Evolutionary conservation across 2,113 vertebrate genomes (phyloP).

Genomic region (Paramormyrops kingsleyae): DNA sequence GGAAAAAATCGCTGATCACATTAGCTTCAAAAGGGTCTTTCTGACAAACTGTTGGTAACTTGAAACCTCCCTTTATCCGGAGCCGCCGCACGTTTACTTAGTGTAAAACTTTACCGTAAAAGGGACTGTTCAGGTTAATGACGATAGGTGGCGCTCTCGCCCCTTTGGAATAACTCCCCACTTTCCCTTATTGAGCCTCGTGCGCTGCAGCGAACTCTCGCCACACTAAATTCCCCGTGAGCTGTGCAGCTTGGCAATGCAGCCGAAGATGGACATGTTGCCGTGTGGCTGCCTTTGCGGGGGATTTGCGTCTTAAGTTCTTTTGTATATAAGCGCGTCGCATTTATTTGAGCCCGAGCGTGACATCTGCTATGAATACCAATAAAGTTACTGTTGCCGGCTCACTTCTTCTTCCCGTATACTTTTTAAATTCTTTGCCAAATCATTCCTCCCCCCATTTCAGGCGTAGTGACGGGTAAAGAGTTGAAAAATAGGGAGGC

Average conservation of each 20-base stretch:
- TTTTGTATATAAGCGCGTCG: background rate
- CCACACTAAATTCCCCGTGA: conserved; percentile 9
- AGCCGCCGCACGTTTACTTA: background rate
- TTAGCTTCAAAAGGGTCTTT: background rate
- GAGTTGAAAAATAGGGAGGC: background rate
- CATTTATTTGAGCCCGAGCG: background rate
- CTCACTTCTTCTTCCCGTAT: background rate
- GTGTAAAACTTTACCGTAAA: background rate
- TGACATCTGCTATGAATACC: background rate
- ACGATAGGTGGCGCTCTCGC: background rate
- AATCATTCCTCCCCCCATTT: background rate
- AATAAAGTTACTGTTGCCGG: background rate
- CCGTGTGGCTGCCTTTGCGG: background rate
- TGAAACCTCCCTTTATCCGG: background rate
- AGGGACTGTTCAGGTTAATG: background rate
- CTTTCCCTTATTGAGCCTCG: conserved; percentile 3
- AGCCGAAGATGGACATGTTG: background rate
- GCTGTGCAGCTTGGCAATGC: background rate
- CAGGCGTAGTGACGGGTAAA: background rate
- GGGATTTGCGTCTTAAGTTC: background rate
- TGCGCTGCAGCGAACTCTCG: background rate
- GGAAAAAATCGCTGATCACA: background rate
- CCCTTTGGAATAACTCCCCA: background rate
- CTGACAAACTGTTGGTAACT: background rate
- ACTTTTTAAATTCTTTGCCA: background rate